These are phyloP conservation scores for Monoplex corrugatus DNA, from an alignment of 2,888 invertebrate species.

Conservation along the genomic window DNA sequence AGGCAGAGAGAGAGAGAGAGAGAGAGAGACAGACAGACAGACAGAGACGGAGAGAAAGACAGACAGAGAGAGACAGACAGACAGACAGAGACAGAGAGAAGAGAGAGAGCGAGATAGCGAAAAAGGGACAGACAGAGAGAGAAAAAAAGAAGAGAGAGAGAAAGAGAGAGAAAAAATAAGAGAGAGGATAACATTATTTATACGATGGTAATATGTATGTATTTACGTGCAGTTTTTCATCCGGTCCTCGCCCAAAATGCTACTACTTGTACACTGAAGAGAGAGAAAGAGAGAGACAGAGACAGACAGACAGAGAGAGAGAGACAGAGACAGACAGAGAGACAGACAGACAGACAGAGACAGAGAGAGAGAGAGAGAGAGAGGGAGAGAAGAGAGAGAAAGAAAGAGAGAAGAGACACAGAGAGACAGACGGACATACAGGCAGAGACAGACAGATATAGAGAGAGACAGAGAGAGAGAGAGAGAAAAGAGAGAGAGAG, in stretches of 20 bases:
- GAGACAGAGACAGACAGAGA: no score
- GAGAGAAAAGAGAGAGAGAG: neutral
- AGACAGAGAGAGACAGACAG: neutral
- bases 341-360: no score
- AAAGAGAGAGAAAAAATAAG: neutral
- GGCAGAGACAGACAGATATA: neutral
- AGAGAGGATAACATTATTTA: neutral
- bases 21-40: neutral
- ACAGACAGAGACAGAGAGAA: neutral
- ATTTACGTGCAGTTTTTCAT: no score
- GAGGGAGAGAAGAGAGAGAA: neutral
- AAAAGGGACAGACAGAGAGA: neutral
- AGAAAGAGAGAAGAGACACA: neutral
- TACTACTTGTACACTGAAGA: no score
- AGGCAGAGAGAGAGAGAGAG: neutral
- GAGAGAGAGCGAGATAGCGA: no score
- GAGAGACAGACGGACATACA: neutral
- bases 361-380: no score
- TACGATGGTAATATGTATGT: no score
- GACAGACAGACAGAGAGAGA: no score
- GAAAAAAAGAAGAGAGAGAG: neutral
- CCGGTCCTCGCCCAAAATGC: no score
- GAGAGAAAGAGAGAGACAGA: neutral
- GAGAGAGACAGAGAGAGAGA: neutral
- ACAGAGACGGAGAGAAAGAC: neutral